Evolutionary conservation across 2,888 invertebrate genomes (phyloP), one percentile per base, ranked within the genome.

Genomic region (Syritta pipiens): DNA sequence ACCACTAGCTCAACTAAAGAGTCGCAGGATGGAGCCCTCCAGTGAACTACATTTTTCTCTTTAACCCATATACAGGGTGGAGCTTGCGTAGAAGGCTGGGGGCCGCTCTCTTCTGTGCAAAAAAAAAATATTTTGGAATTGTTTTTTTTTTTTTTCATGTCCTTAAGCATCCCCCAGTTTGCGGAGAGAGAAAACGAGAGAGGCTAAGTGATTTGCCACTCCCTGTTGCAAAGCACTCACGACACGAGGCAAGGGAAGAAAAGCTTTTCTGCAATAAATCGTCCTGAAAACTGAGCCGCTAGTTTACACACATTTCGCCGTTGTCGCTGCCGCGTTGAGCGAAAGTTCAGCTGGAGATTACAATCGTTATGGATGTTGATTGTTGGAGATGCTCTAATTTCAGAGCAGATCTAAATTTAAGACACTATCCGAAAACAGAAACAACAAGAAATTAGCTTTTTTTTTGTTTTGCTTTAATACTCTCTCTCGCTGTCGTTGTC

Each of bases 151-250:
- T 7, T 14, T 37, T 14, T 37, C 6, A 4, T 3, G n/a, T 9
- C 19, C 37, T 14, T 9, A 37, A 37, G 37, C 37, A 37, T 37
- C 37, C 37, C 14, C 37, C 14, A 6, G 12, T 6, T 28, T n/a
- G 28, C 4, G 26, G 28, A 14, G 9, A 49, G 26, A 49, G 24
- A 28, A 17, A 37, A 17, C 20, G 32, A 60, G 14, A 46, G 44
- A 59, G 7, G 28, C 30, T 28, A 4, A 19, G 40, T 60, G 59
- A 26, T 67, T 65, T 67, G 77, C 77, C 77, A 77, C 77, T 77
- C 77, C 77, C 77, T 77, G 60, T 77, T 65, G 69, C 51, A 51
- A 76, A 76, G 62, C 69, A 48, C n/a, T n/a, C n/a, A n/a, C n/a
- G n/a, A n/a, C n/a, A n/a, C n/a, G n/a, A n/a, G n/a, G n/a, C 44